Base-by-base conservation (phyloP, 64 coral and sea anemone species). In the Porites lutea region DNA sequence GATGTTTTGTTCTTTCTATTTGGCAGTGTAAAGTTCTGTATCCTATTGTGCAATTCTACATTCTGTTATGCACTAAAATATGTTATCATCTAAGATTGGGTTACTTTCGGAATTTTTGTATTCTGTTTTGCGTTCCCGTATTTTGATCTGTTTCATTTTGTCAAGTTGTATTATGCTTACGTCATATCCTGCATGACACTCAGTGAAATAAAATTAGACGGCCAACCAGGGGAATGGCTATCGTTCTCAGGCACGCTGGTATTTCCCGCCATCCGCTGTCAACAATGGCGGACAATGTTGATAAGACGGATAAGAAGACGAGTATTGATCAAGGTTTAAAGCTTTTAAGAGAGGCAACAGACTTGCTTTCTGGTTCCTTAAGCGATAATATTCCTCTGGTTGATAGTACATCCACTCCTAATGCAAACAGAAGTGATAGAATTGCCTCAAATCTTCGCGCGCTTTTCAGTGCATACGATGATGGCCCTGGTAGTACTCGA, bases 361-460 rank as follows among this genome's bases (percentile, higher is more conserved):
- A 85, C 10, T 66, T 85, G 68, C 82, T 68, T 43, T 66, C 21
- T 66, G 62, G 59, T 85, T 60, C 59, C 15, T 16, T 44, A 69
- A 68, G 37, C 59, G 15, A 20, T 60, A 82, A 60, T 82, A 82
- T 16, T 8, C 52, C 21, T 16, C 50, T 2, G 58, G 19, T 27
- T 86, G n/a, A 66, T 14, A 66, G 43, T 18, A 54, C 82, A 68
- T 86, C 82, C 16, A 55, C 61, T 84, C 20, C 23, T 69, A 86
- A 48, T 86, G 65, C 63, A 82, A 88, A 52, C 69, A 88, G 86
- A 57, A 58, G 19, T 15, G 86, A 72, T 15, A 71, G 66, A 88
- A 53, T 72, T 54, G 54, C 71, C 52, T 12, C 86, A 88, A 75
- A 88, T 59, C 86, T 88, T 18, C 86, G 86, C 86, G 55, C 66